phyloP scores from a whole-genome alignment of 2,888 invertebrate genomes.

The Lottia gigantea region DNA sequence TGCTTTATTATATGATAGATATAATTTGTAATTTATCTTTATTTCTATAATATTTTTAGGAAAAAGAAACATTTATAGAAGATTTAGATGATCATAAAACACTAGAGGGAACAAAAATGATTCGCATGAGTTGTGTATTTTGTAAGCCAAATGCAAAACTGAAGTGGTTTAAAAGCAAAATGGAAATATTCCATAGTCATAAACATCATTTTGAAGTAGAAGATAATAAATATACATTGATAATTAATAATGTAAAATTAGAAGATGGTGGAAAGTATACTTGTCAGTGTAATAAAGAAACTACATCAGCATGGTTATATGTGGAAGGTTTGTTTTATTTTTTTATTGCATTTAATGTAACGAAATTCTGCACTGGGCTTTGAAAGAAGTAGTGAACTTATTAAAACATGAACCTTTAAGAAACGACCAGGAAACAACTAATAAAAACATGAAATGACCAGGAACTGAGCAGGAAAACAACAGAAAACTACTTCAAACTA shows the following conservation, averaged over 20 bases:
- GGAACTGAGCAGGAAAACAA: no score
- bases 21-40: no score
- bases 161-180: slow-evolving; percentile 70
- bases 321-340: slow-evolving; percentile 80
- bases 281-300: slow-evolving; percentile 90
- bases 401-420: no score
- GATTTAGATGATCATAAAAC: slow-evolving; percentile 93
- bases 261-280: slow-evolving; percentile 98
- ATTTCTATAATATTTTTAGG: slow-evolving; percentile 41
- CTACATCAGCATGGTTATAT: slow-evolving; percentile 89
- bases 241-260: slow-evolving; percentile 89
- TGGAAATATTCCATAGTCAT: slow-evolving; percentile 95
- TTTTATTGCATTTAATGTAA: background rate
- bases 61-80: slow-evolving; percentile 79
- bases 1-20: no score
- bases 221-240: slow-evolving; percentile 88
- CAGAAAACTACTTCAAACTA: no score
- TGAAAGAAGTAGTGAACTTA: no score
- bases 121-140: slow-evolving; percentile 92
- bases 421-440: no score
- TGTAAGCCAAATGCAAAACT: slow-evolving; percentile 85
- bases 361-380: no score
- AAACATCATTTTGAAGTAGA: slow-evolving; percentile 95
- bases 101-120: slow-evolving; percentile 97
- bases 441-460: no score